A percentile compares a stretch with the other conserved stretches of the same genome.
phyloP scores from a whole-genome alignment of 1,140 invertebrate genomes.

The Lepidotrigona ventralis region DNA sequence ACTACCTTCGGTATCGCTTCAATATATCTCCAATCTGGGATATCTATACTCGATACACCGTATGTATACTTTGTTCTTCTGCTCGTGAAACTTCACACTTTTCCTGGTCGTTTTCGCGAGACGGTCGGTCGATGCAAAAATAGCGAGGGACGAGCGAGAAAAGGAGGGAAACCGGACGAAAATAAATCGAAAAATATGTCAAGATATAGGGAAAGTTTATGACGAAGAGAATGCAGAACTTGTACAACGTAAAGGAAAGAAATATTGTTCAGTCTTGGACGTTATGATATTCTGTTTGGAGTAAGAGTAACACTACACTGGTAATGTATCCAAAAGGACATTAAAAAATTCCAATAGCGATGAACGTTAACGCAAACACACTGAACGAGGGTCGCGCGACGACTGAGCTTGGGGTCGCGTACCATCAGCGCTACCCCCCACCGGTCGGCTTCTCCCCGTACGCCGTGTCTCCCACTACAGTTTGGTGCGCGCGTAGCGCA shows the following conservation, averaged over 20 bases:
- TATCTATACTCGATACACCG: background rate
- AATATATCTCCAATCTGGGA: background rate
- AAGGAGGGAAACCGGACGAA: background rate
- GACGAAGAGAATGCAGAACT: background rate
- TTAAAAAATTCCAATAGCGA: slow-evolving; percentile 1
- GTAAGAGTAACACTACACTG: background rate
- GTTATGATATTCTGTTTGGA: too few species aligned
- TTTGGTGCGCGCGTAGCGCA: slow-evolving; percentile 40
- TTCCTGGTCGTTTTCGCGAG: background rate
- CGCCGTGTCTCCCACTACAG: slow-evolving; percentile 23
- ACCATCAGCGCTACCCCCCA: slow-evolving; percentile 71
- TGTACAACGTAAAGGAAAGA: background rate
- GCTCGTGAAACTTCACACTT: slow-evolving; percentile 5
- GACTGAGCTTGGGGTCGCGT: slow-evolving; percentile 77
- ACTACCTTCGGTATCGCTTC: background rate
- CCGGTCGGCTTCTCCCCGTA: slow-evolving; percentile 47
- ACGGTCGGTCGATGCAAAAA: slow-evolving; percentile 4
- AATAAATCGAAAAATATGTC: slow-evolving; percentile 21
- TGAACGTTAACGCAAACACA: slow-evolving; percentile 61
- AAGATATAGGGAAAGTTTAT: background rate
- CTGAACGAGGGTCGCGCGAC: slow-evolving; percentile 78
- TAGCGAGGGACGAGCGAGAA: slow-evolving; percentile 6
- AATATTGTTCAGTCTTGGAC: background rate
- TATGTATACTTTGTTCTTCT: background rate
- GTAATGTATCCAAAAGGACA: slow-evolving; percentile 3